Evolutionary conservation across 2,888 invertebrate species (phyloP), one percentile per base, ranked within the genome.

Genomic region (Agriotes lineatus): DNA sequence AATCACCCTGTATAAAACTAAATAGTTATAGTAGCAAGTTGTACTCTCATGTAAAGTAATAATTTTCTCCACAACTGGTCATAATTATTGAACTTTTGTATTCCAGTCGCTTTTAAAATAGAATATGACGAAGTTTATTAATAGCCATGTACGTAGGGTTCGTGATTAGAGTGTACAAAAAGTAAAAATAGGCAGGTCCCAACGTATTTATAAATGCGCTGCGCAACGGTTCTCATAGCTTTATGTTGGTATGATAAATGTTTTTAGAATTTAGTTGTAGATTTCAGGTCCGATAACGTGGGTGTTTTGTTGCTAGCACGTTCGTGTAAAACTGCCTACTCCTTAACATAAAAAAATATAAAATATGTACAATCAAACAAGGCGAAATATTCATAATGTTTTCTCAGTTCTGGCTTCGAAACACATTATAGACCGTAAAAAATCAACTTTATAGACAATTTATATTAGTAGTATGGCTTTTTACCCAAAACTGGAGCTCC

Each of bases 301-400:
- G 63, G 63, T 56, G 63, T 63, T 60, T 63, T 45, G 54, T 45
- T 33, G 63, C 63, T 45, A n/a, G 14, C 63, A 63, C 42, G 54
- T 63, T 63, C 63, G 44, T 63, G 63, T 63, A 56, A 63, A 63
- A 56, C 63, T 63, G 39, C 63, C 63, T 63, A 63, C 63, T 56
- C 63, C 56, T 44, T 10, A 19, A 63, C 63, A 63, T 63, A 56
- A 63, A 63, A 50, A 63, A 39, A 54, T 56, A 56, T 63, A 63
- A 63, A 56, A 63, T 63, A 63, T 56, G 54, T 30, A 30, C 56
- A 54, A 63, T 63, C 63, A 63, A 63, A 63, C 42, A 42, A 63
- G 61, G 52, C 18, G 50, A 52, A 62, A 52, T 62, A 62, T 62
- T 62, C 52, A 62, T 62, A 52, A 25, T 54, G n/a, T 39, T 50